Evolutionary conservation across 2,797 vertebrate species (phyloP).

Genomic region (Pelochelys cantorii): DNA sequence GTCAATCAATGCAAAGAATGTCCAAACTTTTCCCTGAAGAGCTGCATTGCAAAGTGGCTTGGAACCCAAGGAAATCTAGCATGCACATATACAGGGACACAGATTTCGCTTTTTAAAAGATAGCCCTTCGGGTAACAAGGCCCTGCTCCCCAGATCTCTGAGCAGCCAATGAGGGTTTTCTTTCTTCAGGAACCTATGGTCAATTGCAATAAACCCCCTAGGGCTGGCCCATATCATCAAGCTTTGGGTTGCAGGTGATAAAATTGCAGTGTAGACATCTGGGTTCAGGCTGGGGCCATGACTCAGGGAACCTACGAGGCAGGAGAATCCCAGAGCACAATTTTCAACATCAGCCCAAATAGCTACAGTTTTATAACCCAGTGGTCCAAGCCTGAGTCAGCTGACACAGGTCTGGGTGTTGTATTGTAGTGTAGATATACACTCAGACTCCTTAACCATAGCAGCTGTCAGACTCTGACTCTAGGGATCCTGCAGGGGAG

Average conservation of each 20-base stretch:
- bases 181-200: not conserved
- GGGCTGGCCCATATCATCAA: too few species aligned
- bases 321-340: too few species aligned
- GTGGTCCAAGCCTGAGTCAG: not conserved
- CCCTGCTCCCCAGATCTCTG: not conserved
- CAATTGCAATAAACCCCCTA: too few species aligned
- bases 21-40: accelerated
- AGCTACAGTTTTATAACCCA: not conserved
- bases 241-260: too few species aligned
- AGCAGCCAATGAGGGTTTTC: not conserved
- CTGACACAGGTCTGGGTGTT: not conserved
- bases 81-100: not conserved
- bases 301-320: too few species aligned
- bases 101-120: too few species aligned
- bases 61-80: not conserved
- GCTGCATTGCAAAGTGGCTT: not conserved
- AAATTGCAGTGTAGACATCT: not conserved
- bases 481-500: not conserved
- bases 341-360: not conserved
- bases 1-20: accelerated
- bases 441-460: accelerated
- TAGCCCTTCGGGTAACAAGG: not conserved
- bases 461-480: not conserved
- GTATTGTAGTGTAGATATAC: not conserved
- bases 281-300: not conserved